Evolutionary conservation across 2,888 invertebrate genomes (phyloP).

Genomic region (Azorinus chamasolen): DNA sequence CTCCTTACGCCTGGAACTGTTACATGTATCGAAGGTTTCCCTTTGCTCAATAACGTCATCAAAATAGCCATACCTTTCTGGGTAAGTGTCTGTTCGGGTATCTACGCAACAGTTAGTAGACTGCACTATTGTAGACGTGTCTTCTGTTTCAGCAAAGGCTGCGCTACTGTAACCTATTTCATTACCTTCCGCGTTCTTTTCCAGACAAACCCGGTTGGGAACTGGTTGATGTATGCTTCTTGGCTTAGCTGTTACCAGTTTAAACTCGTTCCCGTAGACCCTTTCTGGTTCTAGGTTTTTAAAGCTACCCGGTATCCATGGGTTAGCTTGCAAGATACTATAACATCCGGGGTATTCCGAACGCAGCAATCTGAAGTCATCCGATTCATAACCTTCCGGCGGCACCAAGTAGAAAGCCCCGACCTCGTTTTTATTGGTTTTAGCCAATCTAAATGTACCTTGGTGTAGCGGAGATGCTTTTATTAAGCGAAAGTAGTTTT

Average conservation of each 20-base stretch:
- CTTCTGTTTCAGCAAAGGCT: no score
- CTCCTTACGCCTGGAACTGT: background rate
- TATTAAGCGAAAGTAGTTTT: no score
- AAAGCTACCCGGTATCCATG: conserved; percentile 2
- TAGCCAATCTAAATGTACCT: conserved; percentile 21
- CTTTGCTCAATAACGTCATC: no score
- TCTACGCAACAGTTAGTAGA: no score
- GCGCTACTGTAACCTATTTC: no score
- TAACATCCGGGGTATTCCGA: conserved; percentile 4
- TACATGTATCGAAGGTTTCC: background rate
- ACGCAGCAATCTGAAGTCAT: conserved; percentile 28
- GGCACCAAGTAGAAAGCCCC: conserved; percentile 39
- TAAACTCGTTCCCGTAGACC: conserved; percentile 5
- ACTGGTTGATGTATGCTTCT: no score
- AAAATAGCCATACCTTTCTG: no score
- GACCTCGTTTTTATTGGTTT: conserved; percentile 17
- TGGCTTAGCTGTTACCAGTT: conserved; percentile 14
- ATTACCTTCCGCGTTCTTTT: no score
- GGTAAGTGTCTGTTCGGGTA: no score
- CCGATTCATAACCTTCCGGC: conserved; percentile 17
- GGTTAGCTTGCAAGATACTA: conserved; percentile 32
- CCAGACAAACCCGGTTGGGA: no score
- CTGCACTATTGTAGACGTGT: no score
- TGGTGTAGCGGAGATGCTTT: no score
- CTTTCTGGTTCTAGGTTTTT: conserved; percentile 2